Evolutionary conservation across 2,888 invertebrate genomes (phyloP).

Genomic region (Melinopterus prodromus): DNA sequence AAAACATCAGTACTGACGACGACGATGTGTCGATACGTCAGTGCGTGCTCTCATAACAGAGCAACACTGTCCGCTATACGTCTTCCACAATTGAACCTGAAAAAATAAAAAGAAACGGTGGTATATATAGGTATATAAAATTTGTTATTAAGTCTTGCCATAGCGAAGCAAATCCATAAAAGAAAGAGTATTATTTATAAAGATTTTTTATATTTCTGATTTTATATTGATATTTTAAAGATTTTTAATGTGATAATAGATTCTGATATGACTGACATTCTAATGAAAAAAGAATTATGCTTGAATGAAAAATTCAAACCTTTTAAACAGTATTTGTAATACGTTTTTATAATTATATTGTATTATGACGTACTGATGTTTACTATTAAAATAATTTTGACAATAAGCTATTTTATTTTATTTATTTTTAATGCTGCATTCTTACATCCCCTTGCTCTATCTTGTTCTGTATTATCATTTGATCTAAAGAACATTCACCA

Average conservation of each 20-base stretch:
- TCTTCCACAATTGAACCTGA: background rate
- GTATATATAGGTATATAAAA: too few species aligned
- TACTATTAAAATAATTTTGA: background rate
- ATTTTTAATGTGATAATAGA: background rate
- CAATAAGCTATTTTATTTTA: background rate
- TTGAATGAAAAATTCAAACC: constrained; percentile 4
- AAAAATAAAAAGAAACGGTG: background rate
- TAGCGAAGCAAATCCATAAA: background rate
- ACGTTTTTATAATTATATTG: background rate
- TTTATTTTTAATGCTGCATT: background rate
- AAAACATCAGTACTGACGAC: constrained; percentile 42
- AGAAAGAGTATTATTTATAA: background rate
- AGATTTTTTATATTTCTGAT: background rate
- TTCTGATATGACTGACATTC: background rate
- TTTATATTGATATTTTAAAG: background rate
- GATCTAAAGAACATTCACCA: background rate
- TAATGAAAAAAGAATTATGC: background rate
- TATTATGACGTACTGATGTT: background rate
- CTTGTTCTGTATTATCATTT: background rate
- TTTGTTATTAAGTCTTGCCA: background rate
- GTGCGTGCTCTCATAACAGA: constrained; percentile 36
- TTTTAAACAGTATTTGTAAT: constrained; percentile 4
- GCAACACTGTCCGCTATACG: background rate
- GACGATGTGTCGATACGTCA: constrained; percentile 42
- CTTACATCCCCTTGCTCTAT: background rate